A percentile compares a stretch with the other conserved stretches of the same genome.
phyloP scores from a whole-genome alignment of 64 coral and sea anemone species.

The Porites lutea region DNA sequence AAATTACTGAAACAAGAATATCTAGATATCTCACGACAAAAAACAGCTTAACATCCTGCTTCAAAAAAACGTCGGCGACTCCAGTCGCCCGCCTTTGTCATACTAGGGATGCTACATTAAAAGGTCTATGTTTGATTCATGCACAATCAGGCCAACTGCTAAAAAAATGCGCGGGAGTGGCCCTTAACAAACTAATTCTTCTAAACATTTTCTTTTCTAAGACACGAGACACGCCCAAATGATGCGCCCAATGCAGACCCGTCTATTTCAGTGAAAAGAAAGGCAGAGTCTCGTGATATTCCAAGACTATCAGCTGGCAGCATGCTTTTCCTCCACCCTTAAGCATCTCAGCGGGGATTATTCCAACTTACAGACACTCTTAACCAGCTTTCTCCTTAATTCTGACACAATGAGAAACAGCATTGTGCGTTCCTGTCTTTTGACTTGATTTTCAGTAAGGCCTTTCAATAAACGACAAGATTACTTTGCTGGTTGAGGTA shows the following conservation, averaged over 20 bases:
- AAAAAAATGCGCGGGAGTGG: too few relatives aligned
- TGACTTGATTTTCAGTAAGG: not conserved
- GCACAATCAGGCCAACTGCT: too few relatives aligned
- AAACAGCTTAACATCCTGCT: not conserved
- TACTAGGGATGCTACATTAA: too few relatives aligned
- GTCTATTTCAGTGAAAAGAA: not conserved
- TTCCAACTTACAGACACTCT: not conserved
- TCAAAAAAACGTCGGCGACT: not conserved
- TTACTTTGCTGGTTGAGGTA: too few relatives aligned
- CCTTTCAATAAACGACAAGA: not conserved
- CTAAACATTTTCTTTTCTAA: too few relatives aligned
- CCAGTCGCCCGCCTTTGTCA: not conserved
- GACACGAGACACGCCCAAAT: too few relatives aligned
- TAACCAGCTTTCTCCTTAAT: slow-evolving; percentile 22
- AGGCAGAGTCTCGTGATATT: not conserved
- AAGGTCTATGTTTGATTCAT: too few relatives aligned
- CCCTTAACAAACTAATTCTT: too few relatives aligned
- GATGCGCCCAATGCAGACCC: not conserved
- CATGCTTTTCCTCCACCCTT: not conserved
- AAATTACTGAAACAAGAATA: not conserved
- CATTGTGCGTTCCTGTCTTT: not conserved
- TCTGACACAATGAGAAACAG: not conserved
- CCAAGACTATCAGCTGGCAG: not conserved
- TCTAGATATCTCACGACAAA: not conserved
- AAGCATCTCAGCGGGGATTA: slow-evolving; percentile 8